A percentile compares a stretch with the other conserved stretches of the same genome.
These are phyloP conservation scores for Antechinus stuartii DNA, from an alignment of 2,113 vertebrate genomes.

Conservation along the genomic window DNA sequence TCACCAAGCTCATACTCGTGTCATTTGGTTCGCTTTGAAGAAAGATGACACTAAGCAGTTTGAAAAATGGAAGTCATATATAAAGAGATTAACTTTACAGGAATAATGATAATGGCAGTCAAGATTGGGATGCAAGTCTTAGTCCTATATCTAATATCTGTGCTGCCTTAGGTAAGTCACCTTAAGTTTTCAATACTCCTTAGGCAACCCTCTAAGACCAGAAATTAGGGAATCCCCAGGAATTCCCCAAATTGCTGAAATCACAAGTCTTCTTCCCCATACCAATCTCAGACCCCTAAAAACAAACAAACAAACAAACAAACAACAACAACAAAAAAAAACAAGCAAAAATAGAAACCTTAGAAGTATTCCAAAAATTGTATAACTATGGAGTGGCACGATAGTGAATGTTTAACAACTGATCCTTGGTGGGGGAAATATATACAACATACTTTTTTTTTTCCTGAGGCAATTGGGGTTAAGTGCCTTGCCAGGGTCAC, in stretches of 20 bases:
- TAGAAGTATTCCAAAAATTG: background rate
- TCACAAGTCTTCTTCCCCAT: background rate
- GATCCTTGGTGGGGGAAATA: background rate
- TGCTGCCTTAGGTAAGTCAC: background rate
- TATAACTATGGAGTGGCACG: background rate
- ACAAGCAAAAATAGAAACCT: background rate
- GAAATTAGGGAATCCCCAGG: background rate
- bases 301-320: no score
- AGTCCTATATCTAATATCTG: background rate
- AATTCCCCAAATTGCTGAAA: background rate
- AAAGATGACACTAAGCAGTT: background rate
- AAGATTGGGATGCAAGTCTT: background rate
- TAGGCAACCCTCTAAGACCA: background rate
- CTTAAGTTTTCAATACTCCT: background rate
- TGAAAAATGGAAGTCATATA: constrained; percentile 2
- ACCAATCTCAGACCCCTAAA: background rate
- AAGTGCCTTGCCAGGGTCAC: no score
- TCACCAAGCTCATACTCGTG: background rate
- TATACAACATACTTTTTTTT: background rate
- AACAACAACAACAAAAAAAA: background rate
- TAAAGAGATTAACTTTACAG: constrained; percentile 22
- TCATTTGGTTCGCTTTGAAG: background rate
- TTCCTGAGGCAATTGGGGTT: no score
- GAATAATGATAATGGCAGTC: background rate
- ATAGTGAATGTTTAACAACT: background rate